Percentiles rank a stretch among this genome's conserved stretches.
Evolutionary conservation across 2,888 invertebrate species (phyloP).

Genomic region (Drosophila meridionalis): DNA sequence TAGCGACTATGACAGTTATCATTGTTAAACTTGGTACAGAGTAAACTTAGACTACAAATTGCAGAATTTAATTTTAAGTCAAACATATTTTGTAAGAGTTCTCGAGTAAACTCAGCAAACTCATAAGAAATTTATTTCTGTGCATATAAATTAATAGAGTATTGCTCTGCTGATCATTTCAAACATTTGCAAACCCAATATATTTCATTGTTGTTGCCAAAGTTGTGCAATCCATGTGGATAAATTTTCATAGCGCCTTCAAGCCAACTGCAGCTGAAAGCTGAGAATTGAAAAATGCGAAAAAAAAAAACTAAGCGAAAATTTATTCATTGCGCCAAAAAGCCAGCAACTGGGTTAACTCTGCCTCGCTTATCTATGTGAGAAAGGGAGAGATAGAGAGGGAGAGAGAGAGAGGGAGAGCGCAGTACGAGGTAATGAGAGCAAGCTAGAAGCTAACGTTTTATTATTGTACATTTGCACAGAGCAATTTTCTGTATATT

Average conservation of each 20-base stretch:
- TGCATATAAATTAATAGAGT: background rate
- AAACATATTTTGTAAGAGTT: background rate
- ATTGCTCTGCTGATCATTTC: background rate
- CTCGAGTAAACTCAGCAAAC: background rate
- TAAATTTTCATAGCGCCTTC: conserved; percentile 29
- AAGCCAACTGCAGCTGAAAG: conserved; percentile 25
- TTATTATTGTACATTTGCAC: conserved; percentile 56
- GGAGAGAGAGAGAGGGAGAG: background rate
- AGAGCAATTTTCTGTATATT: conserved; percentile 33
- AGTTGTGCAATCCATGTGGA: conserved; percentile 1
- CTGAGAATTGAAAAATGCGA: conserved; percentile 42
- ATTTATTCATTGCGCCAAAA: conserved; percentile 72
- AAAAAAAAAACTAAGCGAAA: conserved; percentile 58
- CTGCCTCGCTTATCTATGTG: conserved; percentile 25
- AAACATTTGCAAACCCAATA: background rate
- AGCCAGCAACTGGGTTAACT: conserved; percentile 66
- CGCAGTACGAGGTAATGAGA: background rate
- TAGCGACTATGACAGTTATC: background rate
- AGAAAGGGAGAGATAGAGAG: background rate
- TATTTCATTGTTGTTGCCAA: conserved; percentile 7
- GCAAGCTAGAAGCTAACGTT: conserved; percentile 21
- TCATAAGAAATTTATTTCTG: too few species aligned
- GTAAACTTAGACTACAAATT: background rate
- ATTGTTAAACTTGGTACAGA: too few species aligned
- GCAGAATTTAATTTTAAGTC: too few species aligned